Evolutionary conservation across 2,888 invertebrate genomes (phyloP), one percentile per base, ranked within the genome.

Genomic region (Hirtodrosophila cameraria): DNA sequence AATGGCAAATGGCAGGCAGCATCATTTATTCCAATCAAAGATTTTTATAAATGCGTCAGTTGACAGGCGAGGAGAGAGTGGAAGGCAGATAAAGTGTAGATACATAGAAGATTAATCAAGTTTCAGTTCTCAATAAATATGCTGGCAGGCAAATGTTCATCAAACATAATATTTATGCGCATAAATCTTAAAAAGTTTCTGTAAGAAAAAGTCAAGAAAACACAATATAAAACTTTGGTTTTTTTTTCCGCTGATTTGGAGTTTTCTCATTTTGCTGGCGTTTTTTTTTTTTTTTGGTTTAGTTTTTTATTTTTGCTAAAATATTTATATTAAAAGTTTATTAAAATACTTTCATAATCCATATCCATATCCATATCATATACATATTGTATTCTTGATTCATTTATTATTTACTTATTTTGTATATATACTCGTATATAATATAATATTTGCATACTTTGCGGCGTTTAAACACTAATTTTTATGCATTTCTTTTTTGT

Each of bases 261-360:
- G 50, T 48, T 74, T 63, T 11, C 58, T 49, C 58, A 39, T 61
- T n/a, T 65, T 58, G 68, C 43, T 52, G 38, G 15, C 28, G 36
- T 46, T 58, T 36, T 20, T 27, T 7, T 30, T 11, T 33, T 41
- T 27, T 25, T 5, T 39, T 20, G 33, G 30, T 58, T 35, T 30
- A 42, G 30, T 57, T 64, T 73, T n/a, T 85, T 81, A 72, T 61
- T 76, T 86, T 76, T 86, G 81, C 86, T 80, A 86, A 80, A 80
- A 80, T 80, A 84, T 80, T 80, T 86, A 84, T 80, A 84, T 80
- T 84, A 80, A 80, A 80, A 80, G 81, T 80, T 86, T 84, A 86
- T 80, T 80, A 80, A 80, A 80, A 80, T 80, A 80, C 84, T 84
- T 86, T 73, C 54, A 61, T 86, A 79, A 71, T 86, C 60, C 80